Conservation (phyloP, 2,888 invertebrate genomes). For the Drosophila aldrichi region DNA sequence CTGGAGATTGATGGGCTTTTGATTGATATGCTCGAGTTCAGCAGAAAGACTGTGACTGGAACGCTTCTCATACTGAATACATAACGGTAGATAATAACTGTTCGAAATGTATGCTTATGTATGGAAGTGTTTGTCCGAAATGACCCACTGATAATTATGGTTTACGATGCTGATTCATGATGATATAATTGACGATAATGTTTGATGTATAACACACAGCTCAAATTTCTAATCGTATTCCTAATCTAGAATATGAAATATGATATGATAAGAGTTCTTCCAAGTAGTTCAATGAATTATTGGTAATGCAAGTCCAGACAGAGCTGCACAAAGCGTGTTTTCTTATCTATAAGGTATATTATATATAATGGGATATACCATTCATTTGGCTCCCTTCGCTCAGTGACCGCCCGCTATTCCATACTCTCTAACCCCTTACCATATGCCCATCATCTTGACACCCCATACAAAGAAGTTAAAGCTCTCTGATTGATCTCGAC, state of each 20-base stretch:
- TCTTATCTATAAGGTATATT: not conserved
- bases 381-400: not conserved
- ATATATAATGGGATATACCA: not conserved
- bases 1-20: slow-evolving; percentile 6
- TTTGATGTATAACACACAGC: not conserved
- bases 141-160: not conserved
- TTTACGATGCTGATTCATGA: slow-evolving; percentile 1
- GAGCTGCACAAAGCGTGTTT: not conserved
- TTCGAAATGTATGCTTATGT: not conserved
- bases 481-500: slow-evolving; percentile 2
- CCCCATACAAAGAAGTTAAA: not conserved
- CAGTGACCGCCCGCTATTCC: no score
- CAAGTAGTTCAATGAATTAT: not conserved
- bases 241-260: slow-evolving; percentile 2
- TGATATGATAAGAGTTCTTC: not conserved
- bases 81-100: slow-evolving; percentile 7
- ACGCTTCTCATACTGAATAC: not conserved
- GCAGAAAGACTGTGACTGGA: not conserved
- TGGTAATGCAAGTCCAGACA: not conserved
- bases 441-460: not conserved
- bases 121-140: not conserved
- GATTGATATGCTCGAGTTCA: not conserved
- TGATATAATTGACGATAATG: not conserved
- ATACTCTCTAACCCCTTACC: not conserved
- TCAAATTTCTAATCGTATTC: not conserved